phyloP scores from a whole-genome alignment of 2,113 vertebrate genomes.

The Lathamus discolor region DNA sequence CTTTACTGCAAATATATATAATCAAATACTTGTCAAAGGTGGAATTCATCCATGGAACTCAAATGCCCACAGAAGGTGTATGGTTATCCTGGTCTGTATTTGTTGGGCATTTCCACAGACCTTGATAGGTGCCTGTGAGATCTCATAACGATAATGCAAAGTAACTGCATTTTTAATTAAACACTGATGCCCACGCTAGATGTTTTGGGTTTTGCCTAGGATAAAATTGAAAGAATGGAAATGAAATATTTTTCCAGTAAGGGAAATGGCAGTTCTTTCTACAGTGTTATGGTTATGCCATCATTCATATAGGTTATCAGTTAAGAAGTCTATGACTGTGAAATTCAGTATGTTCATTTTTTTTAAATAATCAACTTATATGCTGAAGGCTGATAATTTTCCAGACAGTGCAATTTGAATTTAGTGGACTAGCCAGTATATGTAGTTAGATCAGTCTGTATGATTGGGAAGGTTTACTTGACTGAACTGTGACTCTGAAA shows the following conservation, averaged over 20 bases:
- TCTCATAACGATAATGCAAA: not conserved
- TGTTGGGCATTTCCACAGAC: not conserved
- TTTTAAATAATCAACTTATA: not conserved
- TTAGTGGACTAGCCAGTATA: not conserved
- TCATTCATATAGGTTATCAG: not conserved
- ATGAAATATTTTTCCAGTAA: not conserved
- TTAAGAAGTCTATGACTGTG: not conserved
- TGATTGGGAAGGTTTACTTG: not conserved
- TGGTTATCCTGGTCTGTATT: not conserved
- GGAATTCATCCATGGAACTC: not conserved
- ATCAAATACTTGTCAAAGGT: not conserved
- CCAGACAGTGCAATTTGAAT: not conserved
- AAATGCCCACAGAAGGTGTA: not conserved
- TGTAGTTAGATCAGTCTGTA: not conserved
- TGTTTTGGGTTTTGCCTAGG: not conserved
- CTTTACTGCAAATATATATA: not conserved
- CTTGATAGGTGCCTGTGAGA: not conserved
- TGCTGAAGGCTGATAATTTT: not conserved
- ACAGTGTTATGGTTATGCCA: accelerated
- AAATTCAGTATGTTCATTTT: not conserved
- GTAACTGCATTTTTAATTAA: not conserved
- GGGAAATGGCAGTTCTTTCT: not conserved
- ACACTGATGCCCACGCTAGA: not conserved
- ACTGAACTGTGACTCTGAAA: not conserved
- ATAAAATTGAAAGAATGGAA: not conserved